Evolutionary conservation across 2,888 invertebrate species (phyloP).

Genomic region (Isoperla grammatica): DNA sequence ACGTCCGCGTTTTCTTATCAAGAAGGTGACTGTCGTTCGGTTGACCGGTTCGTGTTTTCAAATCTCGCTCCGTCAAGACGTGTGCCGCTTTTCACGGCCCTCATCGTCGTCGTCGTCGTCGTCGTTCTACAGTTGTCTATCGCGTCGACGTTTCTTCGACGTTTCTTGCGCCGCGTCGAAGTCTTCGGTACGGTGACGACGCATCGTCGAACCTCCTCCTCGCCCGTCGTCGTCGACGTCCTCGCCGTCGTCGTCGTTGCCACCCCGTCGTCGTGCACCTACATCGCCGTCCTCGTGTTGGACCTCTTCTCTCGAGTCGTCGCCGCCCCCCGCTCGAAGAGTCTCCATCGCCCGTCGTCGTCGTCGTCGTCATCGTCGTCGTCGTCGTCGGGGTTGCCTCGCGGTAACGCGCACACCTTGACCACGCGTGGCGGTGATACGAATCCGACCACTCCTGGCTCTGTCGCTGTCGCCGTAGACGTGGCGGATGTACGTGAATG

Average conservation of each 20-base stretch:
- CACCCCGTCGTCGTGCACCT: constrained; percentile 29
- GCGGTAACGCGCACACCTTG: constrained; percentile 40
- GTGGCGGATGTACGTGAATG: constrained; percentile 45
- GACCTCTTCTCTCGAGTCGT: constrained; percentile 23
- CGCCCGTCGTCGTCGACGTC: constrained; percentile 33
- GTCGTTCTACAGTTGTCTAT: no score
- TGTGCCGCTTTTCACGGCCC: no score
- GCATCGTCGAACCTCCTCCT: constrained; percentile 31
- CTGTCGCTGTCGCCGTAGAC: no score
- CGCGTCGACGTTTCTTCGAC: neutral
- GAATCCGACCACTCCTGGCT: no score
- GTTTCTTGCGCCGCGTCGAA: constrained; percentile 22
- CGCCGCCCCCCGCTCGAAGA: constrained; percentile 20
- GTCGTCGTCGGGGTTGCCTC: constrained; percentile 23
- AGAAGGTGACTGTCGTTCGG: neutral
- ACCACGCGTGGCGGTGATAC: constrained; percentile 35
- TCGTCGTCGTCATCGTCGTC: constrained; percentile 18
- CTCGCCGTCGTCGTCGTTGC: constrained; percentile 27
- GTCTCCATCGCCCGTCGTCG: constrained; percentile 20
- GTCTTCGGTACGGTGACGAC: neutral
- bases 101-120: no score
- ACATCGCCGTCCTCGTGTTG: constrained; percentile 27
- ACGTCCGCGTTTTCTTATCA: neutral
- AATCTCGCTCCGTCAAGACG: neutral
- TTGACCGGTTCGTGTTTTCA: neutral